Percentiles rank a stretch among this genome's conserved stretches.
phyloP scores from a whole-genome alignment of 2,113 vertebrate species.

The Syrrhaptes paradoxus region DNA sequence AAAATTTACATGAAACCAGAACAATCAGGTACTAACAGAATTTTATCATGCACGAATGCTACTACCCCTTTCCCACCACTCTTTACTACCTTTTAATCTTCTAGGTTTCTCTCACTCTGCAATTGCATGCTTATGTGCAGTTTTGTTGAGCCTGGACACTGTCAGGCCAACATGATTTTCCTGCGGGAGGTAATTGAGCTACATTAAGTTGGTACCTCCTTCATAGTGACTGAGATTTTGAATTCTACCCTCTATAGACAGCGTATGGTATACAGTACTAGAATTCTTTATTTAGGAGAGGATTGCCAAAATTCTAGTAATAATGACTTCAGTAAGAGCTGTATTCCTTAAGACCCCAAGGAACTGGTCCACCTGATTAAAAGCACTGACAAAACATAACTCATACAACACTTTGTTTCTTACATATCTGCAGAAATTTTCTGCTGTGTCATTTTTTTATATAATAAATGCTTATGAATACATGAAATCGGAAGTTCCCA shows the following conservation, averaged over 20 bases:
- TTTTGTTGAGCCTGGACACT: conserved; percentile 12
- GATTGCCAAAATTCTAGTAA: background rate
- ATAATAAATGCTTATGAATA: background rate
- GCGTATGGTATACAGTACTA: background rate
- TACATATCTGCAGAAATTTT: background rate
- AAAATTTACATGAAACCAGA: background rate
- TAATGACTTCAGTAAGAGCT: background rate
- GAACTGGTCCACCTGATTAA: background rate
- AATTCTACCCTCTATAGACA: background rate
- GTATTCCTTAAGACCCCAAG: background rate
- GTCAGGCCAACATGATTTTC: background rate
- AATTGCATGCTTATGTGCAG: background rate
- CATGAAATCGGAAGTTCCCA: too few relatives aligned
- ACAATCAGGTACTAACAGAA: background rate
- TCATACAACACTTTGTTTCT: background rate
- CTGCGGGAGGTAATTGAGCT: background rate
- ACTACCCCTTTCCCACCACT: background rate
- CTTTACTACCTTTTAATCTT: background rate
- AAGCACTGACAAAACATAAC: background rate
- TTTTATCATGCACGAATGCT: background rate
- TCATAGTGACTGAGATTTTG: background rate
- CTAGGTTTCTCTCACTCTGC: background rate
- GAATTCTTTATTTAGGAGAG: background rate
- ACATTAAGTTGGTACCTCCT: background rate
- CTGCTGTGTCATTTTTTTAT: background rate